Conservation (phyloP, 1,140 invertebrate species). For the Eueides isabella region DNA sequence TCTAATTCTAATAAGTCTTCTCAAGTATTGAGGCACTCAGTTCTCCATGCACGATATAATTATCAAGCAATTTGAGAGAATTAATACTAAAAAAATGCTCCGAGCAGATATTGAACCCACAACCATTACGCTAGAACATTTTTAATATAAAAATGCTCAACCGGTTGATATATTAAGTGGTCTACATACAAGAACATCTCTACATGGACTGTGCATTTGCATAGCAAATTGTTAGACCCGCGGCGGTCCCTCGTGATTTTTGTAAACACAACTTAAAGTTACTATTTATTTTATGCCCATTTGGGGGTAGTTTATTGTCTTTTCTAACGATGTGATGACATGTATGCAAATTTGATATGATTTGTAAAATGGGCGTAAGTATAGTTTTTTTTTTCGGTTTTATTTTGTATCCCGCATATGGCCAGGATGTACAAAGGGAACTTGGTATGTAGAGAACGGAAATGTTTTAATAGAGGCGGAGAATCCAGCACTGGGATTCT, state of each 20-base stretch:
- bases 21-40: not conserved
- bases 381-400: no score
- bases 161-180: not conserved
- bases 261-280: conserved; percentile 7
- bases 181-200: conserved; percentile 3
- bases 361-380: not conserved
- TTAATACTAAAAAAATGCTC: no score
- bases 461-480: no score
- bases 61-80: no score
- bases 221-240: conserved; percentile 70
- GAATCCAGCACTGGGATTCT: no score
- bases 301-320: conserved; percentile 4
- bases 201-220: conserved; percentile 57
- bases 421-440: no score
- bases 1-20: no score
- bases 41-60: no score
- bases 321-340: not conserved
- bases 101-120: no score
- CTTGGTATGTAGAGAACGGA: no score
- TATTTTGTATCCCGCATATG: no score
- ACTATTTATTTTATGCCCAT: conserved; percentile 10
- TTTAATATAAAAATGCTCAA: not conserved
- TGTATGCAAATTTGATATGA: not conserved
- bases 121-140: no score
- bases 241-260: conserved; percentile 18